Conservation (phyloP, 2,888 invertebrate genomes). For the Tenthredo amoena region DNA sequence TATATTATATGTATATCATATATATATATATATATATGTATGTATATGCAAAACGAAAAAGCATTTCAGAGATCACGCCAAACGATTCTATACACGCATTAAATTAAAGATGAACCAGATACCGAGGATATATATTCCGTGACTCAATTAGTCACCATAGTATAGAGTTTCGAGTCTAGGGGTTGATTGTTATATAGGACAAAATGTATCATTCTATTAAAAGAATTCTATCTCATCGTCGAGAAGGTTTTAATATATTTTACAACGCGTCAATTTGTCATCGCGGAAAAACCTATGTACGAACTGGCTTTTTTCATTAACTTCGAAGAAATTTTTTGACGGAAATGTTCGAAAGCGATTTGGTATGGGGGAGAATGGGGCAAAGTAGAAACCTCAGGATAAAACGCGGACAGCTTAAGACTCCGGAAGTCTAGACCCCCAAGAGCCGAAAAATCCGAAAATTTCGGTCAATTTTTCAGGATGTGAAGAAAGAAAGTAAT, state of each 20-base stretch:
- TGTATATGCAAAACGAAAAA: background rate
- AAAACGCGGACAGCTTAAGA: too few relatives aligned
- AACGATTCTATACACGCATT: conserved; percentile 20
- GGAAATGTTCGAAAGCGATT: too few relatives aligned
- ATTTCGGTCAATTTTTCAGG: too few relatives aligned
- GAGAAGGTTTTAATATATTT: background rate
- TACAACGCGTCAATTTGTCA: too few relatives aligned
- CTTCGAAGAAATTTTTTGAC: too few relatives aligned
- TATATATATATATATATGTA: background rate
- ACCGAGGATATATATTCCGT: background rate
- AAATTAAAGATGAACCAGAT: conserved; percentile 19
- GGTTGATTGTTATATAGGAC: background rate
- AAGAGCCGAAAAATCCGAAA: too few relatives aligned
- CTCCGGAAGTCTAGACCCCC: too few relatives aligned
- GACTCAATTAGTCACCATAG: conserved; percentile 29
- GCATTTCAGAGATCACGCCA: background rate
- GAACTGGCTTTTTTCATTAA: too few relatives aligned
- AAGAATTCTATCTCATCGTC: background rate
- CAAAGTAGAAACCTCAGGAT: too few relatives aligned
- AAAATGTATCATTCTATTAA: background rate
- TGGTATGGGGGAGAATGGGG: too few relatives aligned
- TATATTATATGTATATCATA: background rate
- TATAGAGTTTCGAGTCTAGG: background rate
- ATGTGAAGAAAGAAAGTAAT: too few relatives aligned
- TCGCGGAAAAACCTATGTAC: too few relatives aligned